A percentile compares a stretch with the other conserved stretches of the same genome.
phyloP scores from a whole-genome alignment of 2,797 vertebrate species.

The Coracias cyanogaster region DNA sequence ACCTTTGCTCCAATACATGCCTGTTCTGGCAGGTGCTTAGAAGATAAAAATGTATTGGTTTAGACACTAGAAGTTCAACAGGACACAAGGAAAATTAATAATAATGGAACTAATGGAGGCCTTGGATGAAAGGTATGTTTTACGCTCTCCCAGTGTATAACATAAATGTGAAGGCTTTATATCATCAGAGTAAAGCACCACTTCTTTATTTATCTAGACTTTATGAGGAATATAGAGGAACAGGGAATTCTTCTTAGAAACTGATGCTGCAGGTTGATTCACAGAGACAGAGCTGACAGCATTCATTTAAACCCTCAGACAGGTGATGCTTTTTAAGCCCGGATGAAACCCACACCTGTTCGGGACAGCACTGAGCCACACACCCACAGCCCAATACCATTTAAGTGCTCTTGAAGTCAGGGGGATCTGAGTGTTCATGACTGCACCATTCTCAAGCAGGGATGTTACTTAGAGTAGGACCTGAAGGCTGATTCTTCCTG shows the following conservation, averaged over 20 bases:
- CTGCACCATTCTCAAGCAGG: background rate
- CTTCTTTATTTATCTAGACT: background rate
- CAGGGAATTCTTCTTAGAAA: background rate
- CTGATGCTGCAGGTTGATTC: background rate
- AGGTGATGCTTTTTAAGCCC: background rate
- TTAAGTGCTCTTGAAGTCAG: background rate
- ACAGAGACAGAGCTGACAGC: background rate
- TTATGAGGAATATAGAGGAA: background rate
- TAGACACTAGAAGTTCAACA: background rate
- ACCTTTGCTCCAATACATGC: background rate
- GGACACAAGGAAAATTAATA: background rate
- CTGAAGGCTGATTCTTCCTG: background rate
- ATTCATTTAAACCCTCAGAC: background rate
- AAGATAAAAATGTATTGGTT: background rate
- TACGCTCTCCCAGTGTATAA: background rate
- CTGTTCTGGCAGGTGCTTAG: background rate
- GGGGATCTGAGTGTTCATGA: background rate
- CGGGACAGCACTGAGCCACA: background rate
- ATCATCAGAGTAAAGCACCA: background rate
- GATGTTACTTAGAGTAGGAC: background rate
- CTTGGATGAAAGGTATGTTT: background rate
- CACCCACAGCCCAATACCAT: background rate
- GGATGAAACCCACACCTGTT: background rate
- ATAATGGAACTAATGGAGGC: background rate
- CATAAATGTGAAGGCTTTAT: background rate